Evolutionary conservation across 92 coral and sea anemone species (phyloP).

Genomic region (Diadumene lineata): DNA sequence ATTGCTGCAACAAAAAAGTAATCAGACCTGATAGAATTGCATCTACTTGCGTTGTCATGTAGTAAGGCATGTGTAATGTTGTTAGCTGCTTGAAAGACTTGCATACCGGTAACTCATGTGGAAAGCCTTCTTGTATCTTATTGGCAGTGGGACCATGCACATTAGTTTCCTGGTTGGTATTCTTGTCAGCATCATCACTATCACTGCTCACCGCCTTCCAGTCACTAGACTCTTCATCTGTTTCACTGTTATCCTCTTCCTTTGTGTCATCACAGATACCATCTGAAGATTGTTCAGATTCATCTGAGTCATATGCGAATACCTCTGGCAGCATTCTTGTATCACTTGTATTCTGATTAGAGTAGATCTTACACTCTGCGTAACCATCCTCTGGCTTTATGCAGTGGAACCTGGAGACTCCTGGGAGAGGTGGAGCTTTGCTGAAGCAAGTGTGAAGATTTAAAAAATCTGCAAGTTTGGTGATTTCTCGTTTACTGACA

Average conservation of each 20-base stretch:
- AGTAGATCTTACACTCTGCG: slow-evolving; percentile 27
- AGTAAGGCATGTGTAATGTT: slow-evolving; percentile 10
- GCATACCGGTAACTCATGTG: slow-evolving; percentile 19
- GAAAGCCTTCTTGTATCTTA: not conserved
- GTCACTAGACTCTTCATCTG: no score
- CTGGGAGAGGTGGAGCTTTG: slow-evolving; percentile 39
- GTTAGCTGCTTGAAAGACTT: not conserved
- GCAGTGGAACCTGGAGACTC: slow-evolving; percentile 54
- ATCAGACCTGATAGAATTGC: slow-evolving; percentile 18
- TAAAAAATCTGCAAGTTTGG: slow-evolving; percentile 29
- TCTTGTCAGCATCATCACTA: slow-evolving; percentile 2
- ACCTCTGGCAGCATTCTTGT: slow-evolving; percentile 29
- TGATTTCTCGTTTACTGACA: slow-evolving; percentile 45
- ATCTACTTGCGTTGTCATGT: slow-evolving; percentile 25
- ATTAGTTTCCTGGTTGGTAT: not conserved
- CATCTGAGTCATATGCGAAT: slow-evolving; percentile 32
- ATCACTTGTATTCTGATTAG: slow-evolving; percentile 14
- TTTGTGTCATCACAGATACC: slow-evolving; percentile 6
- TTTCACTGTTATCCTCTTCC: no score
- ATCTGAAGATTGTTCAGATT: slow-evolving; percentile 18
- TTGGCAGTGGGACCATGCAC: not conserved
- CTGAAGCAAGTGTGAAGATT: slow-evolving; percentile 33
- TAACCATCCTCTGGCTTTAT: slow-evolving; percentile 38
- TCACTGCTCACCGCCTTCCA: no score
- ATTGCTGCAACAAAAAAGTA: slow-evolving; percentile 16